Base-by-base conservation (phyloP, 2,888 invertebrate genomes). In the Parnassius mnemosyne region DNA sequence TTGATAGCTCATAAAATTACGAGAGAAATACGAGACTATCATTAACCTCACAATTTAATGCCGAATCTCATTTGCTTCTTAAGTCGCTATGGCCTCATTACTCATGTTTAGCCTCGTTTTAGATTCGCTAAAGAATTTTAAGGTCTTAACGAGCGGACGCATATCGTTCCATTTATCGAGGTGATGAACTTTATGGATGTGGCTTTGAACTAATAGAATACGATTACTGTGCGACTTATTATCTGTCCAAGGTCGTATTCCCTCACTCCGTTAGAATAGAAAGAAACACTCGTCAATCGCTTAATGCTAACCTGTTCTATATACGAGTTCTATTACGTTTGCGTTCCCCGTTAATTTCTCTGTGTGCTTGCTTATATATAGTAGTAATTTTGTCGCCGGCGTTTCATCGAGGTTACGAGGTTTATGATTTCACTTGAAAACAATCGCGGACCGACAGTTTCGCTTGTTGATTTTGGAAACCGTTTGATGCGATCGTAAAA, bases 151-250 rank as follows among this genome's bases (percentile, higher is more conserved):
- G 49, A 49, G 69, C 72, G 68, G 71, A 76, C 75, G 73, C 75
- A 79, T 80, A 82, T 80, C 71, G 73, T 74, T 77, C 70, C 67
- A 75, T 77, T 79, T 74, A 83, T 83, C 81, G 79, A 83, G 79
- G 75, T 85, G 84, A 83, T 84, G 83, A 86, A 86, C 84, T 85
- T 83, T 85, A 87, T 85, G 80, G 83, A 87, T 83, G 81, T 86
- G 87, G 80, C 88, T 87, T 87, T 89, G 88, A 86, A 85, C 85
- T 80, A 84, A 88, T 89, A 83, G 81, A 85, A 79, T 75, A 75
- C 80, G 85, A 89, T 89, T 84, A 89, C 82, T 84, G 85, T 86
- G 83, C 75, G 87, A 86, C 77, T 74, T 76, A 69, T 72, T 75
- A 75, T 70, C 62, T 63, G 71, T 68, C 70, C 84, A 85, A 87